Evolutionary conservation across 2,888 invertebrate genomes (phyloP).

Genomic region (Odontothrips loti): DNA sequence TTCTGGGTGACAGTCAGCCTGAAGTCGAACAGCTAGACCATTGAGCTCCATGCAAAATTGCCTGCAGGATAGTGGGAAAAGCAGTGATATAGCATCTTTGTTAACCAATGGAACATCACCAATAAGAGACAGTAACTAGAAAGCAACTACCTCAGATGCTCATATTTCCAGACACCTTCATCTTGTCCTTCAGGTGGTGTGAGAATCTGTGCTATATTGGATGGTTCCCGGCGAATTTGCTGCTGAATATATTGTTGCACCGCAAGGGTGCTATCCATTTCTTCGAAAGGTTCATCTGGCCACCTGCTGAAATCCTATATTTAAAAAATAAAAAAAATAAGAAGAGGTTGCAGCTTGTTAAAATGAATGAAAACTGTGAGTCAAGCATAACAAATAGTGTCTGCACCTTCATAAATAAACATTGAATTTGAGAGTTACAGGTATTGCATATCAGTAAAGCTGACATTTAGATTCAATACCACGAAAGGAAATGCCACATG

Average conservation of each 20-base stretch:
- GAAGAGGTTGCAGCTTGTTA: slow-evolving; percentile 21
- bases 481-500: too few species aligned
- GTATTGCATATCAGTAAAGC: too few species aligned
- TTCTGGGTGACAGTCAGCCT: slow-evolving; percentile 93
- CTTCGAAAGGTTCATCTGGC: slow-evolving; percentile 97
- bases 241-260: slow-evolving; percentile 99
- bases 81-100: slow-evolving; percentile 24
- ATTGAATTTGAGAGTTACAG: too few species aligned
- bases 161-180: slow-evolving; percentile 99
- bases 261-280: slow-evolving; percentile 98
- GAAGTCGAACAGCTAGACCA: slow-evolving; percentile 93
- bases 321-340: slow-evolving; percentile 36
- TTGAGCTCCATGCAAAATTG: slow-evolving; percentile 99
- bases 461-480: too few species aligned
- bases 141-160: slow-evolving; percentile 77
- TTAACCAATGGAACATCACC: slow-evolving; percentile 27
- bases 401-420: too few species aligned
- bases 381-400: too few species aligned
- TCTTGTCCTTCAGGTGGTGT: slow-evolving; percentile 96
- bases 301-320: slow-evolving; percentile 90
- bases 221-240: slow-evolving; percentile 86
- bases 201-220: slow-evolving; percentile 88
- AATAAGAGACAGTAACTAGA: background rate
- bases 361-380: background rate
- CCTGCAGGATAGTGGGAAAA: slow-evolving; percentile 50